phyloP scores from a whole-genome alignment of 2,888 invertebrate genomes.

The Stenodera caucasica region DNA sequence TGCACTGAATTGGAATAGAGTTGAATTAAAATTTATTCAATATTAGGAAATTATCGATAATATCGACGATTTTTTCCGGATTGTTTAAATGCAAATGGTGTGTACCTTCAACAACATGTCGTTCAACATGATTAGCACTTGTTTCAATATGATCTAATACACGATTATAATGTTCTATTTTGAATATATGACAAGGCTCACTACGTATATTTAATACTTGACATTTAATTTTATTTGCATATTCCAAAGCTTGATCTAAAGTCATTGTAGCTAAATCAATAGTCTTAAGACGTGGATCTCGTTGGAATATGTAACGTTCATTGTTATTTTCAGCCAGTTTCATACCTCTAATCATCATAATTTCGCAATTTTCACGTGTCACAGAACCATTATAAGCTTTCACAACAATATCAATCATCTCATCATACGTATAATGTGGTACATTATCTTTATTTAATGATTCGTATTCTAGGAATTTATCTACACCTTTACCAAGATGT shows the following conservation, averaged over 20 bases:
- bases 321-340: conserved; percentile 53
- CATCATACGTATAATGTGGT: conserved; percentile 73
- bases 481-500: conserved; percentile 63
- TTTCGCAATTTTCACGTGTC: conserved; percentile 67
- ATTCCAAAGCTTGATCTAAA: conserved; percentile 67
- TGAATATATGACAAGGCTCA: conserved; percentile 70
- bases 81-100: conserved; percentile 83
- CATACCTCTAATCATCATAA: conserved; percentile 79
- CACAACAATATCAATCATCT: conserved; percentile 73
- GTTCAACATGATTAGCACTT: conserved; percentile 62
- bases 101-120: conserved; percentile 72
- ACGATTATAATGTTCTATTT: conserved; percentile 66
- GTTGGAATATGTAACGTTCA: conserved; percentile 63
- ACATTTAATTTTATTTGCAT: conserved; percentile 71
- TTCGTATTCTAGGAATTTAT: conserved; percentile 75
- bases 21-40: conserved; percentile 16
- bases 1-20: neutral
- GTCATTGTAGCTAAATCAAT: conserved; percentile 71
- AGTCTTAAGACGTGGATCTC: conserved; percentile 77
- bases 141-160: conserved; percentile 67
- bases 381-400: conserved; percentile 75
- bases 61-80: conserved; percentile 65
- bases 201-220: conserved; percentile 79
- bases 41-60: conserved; percentile 67
- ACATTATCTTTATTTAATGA: conserved; percentile 62